Evolutionary conservation across 1,140 invertebrate species (phyloP), one percentile per base, ranked within the genome.

Genomic region (Diorhabda carinulata): DNA sequence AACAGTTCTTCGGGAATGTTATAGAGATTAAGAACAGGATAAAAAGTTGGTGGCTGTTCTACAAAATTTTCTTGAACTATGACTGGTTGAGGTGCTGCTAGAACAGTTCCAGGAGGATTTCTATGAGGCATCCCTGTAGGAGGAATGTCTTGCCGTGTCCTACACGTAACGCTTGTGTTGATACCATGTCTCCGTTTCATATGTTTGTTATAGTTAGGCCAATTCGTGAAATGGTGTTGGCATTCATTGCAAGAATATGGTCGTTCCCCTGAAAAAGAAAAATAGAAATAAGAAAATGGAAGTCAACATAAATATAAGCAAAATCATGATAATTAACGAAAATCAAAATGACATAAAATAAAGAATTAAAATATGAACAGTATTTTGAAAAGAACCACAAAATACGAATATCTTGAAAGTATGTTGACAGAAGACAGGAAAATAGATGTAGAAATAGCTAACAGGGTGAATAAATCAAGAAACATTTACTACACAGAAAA

Each of bases 141-240:
- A 44, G 80, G 80, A 59, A 81, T 81, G 25, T 70, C 74, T 69
- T 81, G 80, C 68, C 76, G 76, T 56, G 79, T 80, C 7, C 80
- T 70, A 44, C 78, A 78, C 7, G 76, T 80, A 3, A 80, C 78
- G 64, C 78, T 79, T 2, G 84, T 87, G 77, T 86, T 86, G 60
- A 87, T 86, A 43, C 86, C 85, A 70, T 91, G 90, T 56, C 88
- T 78, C 41, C 89, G 79, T 80, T 90, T 91, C 88, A 90, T 90
- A 72, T 91, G 90, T 73, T 91, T 91, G 74, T 90, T 90, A 70
- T 89, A 91, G 81, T 91, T 91, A 5, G 90, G 87, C 88, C 89
- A 90, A 79, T 91, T 91, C 2, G 89, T 90, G 71, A 91, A 91
- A 74, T 90, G 88, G 78, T 90, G 86, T 69, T 88, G 86, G 71